phyloP scores from a whole-genome alignment of 2,113 vertebrate genomes.

The Otus sunia region DNA sequence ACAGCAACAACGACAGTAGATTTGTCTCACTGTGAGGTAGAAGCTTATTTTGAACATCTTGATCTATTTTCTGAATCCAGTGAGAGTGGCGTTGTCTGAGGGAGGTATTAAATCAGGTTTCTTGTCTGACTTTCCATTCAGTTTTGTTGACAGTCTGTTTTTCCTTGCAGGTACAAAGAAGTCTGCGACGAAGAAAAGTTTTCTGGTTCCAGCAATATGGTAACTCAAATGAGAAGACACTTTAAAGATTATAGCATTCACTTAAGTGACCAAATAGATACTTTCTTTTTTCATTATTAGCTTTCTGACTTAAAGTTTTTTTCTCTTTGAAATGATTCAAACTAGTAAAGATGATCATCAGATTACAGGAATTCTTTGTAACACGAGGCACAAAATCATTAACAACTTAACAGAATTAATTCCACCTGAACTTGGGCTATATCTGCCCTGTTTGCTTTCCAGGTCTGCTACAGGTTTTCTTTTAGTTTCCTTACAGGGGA shows the following conservation, averaged over 20 bases:
- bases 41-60: neutral
- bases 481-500: neutral
- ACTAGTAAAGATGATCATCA: neutral
- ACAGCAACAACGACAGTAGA: neutral
- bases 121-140: neutral
- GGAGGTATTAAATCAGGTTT: neutral
- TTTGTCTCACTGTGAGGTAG: neutral
- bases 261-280: neutral
- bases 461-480: neutral
- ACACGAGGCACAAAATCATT: neutral
- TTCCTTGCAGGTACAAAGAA: neutral
- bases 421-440: neutral
- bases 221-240: neutral
- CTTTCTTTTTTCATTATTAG: neutral
- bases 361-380: neutral
- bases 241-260: neutral
- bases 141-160: neutral
- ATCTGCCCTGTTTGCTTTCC: neutral
- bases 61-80: neutral
- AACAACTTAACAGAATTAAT: neutral
- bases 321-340: neutral
- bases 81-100: neutral
- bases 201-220: neutral
- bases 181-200: neutral
- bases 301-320: neutral